Base-by-base conservation (phyloP, 2,888 invertebrate species). In the Aethes cnicana region DNA sequence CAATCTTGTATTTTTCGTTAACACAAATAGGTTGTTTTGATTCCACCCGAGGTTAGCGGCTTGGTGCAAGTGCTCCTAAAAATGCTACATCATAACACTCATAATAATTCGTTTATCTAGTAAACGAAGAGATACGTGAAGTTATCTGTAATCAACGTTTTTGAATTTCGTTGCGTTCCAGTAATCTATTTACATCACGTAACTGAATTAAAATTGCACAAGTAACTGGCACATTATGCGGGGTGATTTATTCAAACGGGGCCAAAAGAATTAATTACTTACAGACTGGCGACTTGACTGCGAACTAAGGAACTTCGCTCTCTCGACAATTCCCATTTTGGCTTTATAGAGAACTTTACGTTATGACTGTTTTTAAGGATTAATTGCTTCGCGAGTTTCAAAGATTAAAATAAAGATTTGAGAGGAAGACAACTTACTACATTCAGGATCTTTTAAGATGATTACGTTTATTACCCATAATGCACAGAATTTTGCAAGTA, bases 241-340 rank as follows among this genome's bases (percentile, higher is more conserved):
- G 64, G 69, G 71, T 74, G 72, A 79, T 78, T 77, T 79, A 77
- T 74, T 76, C 69, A 74, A 78, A 76, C 69, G 64, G 72, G 63
- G 59, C 60, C 66, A 71, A 75, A 78, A 77, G 75, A 79, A 77
- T 83, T 84, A 81, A 83, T 83, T 80, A 81, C 75, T 79, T 75
- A 75, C 39, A 32, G 30, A 47, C 66, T 67, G 69, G 56, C 62
- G 60, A 69, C 63, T 54, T 57, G 54, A 55, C 60, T 66, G 66
- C 9, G n/a, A 43, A 44, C 36, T 42, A 68, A 73, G 70, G 67
- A 74, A 72, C 61, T 72, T 71, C 44, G 53, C 55, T 6, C 64
- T 16, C 26, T n/a, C 35, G 26, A 26, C 39, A 26, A 17, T 26
- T 44, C 30, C 1, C 30, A 44, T 44, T 50, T 52, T 37, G 25